A percentile compares a stretch with the other conserved stretches of the same genome.
phyloP scores from a whole-genome alignment of 2,113 vertebrate genomes.

The Centropus unirufus region DNA sequence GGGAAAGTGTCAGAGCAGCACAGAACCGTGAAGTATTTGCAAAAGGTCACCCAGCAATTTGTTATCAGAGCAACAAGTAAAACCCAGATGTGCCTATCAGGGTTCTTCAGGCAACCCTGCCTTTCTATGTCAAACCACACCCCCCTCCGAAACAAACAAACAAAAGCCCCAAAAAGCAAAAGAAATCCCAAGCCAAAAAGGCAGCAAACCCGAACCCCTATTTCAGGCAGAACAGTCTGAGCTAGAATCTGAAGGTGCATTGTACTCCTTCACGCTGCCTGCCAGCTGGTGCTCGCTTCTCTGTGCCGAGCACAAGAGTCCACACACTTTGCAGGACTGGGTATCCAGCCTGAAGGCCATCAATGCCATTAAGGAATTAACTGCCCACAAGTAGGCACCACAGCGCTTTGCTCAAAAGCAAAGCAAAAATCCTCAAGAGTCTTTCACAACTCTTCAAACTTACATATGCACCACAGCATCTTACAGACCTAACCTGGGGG shows the following conservation, averaged over 20 bases:
- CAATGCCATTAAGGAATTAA: not conserved
- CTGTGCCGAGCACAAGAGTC: not conserved
- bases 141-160: rapidly evolving
- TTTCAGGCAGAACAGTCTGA: not conserved
- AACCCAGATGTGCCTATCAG: not conserved
- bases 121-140: not conserved
- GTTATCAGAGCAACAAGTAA: not conserved
- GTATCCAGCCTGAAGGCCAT: not conserved
- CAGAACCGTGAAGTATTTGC: not conserved
- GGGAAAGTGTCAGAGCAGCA: not conserved
- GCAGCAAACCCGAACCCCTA: not conserved
- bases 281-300: not conserved
- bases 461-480: not conserved
- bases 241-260: not conserved
- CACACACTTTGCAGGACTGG: rapidly evolving
- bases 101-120: not conserved
- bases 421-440: not conserved
- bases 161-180: not conserved
- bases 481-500: not conserved
- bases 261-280: not conserved
- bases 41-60: not conserved
- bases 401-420: not conserved
- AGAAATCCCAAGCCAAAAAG: not conserved
- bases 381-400: not conserved
- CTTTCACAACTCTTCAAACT: not conserved